These are phyloP conservation scores for Allacma fusca DNA, from an alignment of 2,888 invertebrate species.

Conservation along the genomic window DNA sequence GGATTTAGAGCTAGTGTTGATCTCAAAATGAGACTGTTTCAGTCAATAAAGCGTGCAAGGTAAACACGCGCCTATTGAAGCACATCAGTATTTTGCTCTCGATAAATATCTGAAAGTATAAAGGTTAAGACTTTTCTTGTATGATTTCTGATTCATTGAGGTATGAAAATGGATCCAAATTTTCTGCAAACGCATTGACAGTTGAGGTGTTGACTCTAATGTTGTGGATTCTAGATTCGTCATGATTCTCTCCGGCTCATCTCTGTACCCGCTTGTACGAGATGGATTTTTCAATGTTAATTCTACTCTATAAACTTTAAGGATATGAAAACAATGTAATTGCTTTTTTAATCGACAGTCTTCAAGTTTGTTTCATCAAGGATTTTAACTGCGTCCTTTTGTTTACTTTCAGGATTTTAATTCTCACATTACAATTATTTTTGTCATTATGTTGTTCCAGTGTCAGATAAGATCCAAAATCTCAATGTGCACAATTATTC, in stretches of 20 bases:
- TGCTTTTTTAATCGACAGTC: not conserved
- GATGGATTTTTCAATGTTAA: not conserved
- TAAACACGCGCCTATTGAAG: not conserved
- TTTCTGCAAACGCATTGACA: not conserved
- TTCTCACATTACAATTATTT: too few relatives aligned
- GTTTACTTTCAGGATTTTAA: too few relatives aligned
- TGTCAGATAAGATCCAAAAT: not conserved
- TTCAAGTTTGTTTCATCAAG: too few relatives aligned
- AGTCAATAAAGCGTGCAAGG: constrained; percentile 3
- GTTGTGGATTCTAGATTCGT: not conserved
- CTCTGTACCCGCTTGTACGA: constrained; percentile 15
- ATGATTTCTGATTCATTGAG: constrained; percentile 47
- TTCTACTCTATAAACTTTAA: not conserved
- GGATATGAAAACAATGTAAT: not conserved
- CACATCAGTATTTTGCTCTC: not conserved
- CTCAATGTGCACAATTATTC: not conserved
- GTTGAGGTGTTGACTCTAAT: not conserved
- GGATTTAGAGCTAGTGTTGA: not conserved
- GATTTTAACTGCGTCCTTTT: too few relatives aligned
- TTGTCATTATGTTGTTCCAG: not conserved
- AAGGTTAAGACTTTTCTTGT: constrained; percentile 30
- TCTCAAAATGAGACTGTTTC: not conserved
- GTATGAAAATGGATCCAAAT: constrained; percentile 46
- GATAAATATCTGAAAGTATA: constrained; percentile 6
- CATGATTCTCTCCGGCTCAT: constrained; percentile 16